Base-by-base conservation (phyloP, 2,113 vertebrate genomes). In the Eulacestoma nigropectus region DNA sequence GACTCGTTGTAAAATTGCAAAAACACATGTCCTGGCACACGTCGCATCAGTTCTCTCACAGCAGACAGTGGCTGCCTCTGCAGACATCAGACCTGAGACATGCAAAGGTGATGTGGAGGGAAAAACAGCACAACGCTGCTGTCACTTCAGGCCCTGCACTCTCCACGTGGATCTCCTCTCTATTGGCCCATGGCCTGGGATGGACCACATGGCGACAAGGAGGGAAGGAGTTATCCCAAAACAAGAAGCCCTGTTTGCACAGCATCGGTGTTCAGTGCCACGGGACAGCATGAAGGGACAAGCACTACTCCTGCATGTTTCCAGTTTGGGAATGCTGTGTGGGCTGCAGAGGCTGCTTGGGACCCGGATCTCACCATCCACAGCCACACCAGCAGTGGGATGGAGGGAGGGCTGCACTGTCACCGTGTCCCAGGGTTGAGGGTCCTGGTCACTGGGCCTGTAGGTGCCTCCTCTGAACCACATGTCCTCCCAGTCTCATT, bases 401-500 rank as follows among this genome's bases (percentile, higher is more conserved):
- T 29, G 56, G 47, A 60, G n/a, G 18, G 25, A 52, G 22, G 17
- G 39, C 32, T 64, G 78, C 16, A 2, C 7, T 2, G 2, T 39
- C 57, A 8, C 0, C 0, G 4, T 16, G 39, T 42, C 56, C 87
- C 23, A 4, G 75, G 56, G 59, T 5, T 5, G 39, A 35, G 1
- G 25, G 27, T 21, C 64, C 21, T 49, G n/a, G 33, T 20, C 16
- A 2, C 37, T 1, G 37, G 69, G 32, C 49, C 78, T 5, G 3
- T 2, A 3, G 30, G 72, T 67, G 64, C 73, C 35, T 72, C 46
- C 85, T 76, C 85, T 39, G 55, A 87, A 55, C 80, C 15, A 21
- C 22, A 2, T 89, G 62, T 89, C 93, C 91, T 88, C 87, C 16
- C 49, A 84, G 96, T 60, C 96, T 96, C 91, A 76, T 97, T 97